Percentiles rank a stretch among this genome's conserved stretches.
phyloP scores from a whole-genome alignment of 2,888 invertebrate genomes.

The Acrocera orbiculus region DNA sequence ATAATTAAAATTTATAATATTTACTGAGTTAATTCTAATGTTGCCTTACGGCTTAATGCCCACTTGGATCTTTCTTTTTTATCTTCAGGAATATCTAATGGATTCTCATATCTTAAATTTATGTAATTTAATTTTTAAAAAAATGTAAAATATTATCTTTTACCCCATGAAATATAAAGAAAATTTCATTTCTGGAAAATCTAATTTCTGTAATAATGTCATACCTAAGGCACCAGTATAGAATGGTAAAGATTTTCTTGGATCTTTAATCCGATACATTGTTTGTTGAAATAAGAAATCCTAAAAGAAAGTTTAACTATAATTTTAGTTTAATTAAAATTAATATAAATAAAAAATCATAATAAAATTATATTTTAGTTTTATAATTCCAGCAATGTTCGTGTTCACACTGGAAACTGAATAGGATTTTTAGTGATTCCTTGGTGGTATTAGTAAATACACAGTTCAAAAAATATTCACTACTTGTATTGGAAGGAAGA shows the following conservation, averaged over 20 bases:
- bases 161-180: slow-evolving; percentile 76
- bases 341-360: too few relatives aligned
- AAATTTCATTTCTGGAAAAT: slow-evolving; percentile 80
- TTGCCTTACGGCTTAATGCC: slow-evolving; percentile 69
- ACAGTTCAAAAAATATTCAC: too few relatives aligned
- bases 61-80: slow-evolving; percentile 49
- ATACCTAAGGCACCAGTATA: slow-evolving; percentile 84
- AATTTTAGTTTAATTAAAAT: neutral
- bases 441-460: too few relatives aligned
- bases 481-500: too few relatives aligned
- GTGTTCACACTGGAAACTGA: too few relatives aligned
- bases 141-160: slow-evolving; percentile 6
- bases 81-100: slow-evolving; percentile 54
- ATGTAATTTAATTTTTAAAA: neutral
- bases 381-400: too few relatives aligned
- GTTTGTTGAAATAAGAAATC: slow-evolving; percentile 92
- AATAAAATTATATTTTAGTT: too few relatives aligned
- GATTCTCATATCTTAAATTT: slow-evolving; percentile 45
- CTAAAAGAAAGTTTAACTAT: too few relatives aligned
- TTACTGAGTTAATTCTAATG: slow-evolving; percentile 85
- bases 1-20: slow-evolving; percentile 17
- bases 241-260: slow-evolving; percentile 69
- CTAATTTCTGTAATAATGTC: slow-evolving; percentile 70
- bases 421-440: too few relatives aligned
- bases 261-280: slow-evolving; percentile 92